These are phyloP conservation scores for Calcarius ornatus DNA, from an alignment of 2,113 vertebrate genomes.

Conservation along the genomic window DNA sequence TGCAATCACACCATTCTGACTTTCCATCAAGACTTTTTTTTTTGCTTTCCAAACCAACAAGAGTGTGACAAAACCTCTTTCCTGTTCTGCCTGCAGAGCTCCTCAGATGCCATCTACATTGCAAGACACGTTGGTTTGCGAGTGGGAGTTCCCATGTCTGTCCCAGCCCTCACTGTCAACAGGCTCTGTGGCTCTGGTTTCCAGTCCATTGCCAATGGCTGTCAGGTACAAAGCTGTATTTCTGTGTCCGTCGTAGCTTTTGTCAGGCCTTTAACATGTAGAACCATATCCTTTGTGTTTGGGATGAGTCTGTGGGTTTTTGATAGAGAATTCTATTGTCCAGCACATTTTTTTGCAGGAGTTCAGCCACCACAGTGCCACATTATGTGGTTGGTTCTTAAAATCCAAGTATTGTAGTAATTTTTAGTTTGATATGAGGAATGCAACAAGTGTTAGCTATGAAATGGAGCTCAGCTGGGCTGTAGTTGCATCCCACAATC, in stretches of 20 bases:
- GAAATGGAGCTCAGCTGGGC: neutral
- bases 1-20: too few species aligned
- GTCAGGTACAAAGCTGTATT: conserved; percentile 78
- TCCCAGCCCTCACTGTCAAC: conserved; percentile 88
- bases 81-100: conserved; percentile 73
- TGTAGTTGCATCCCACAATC: neutral
- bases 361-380: neutral
- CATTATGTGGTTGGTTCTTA: neutral
- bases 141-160: conserved; percentile 81
- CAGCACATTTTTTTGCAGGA: neutral
- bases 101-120: conserved; percentile 83
- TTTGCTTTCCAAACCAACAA: neutral
- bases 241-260: neutral
- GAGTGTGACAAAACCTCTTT: neutral
- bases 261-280: neutral
- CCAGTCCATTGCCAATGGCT: conserved; percentile 89
- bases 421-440: neutral
- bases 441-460: neutral
- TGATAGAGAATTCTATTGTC: neutral
- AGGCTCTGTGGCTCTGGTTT: conserved; percentile 97
- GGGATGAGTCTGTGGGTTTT: neutral
- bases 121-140: conserved; percentile 91
- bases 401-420: neutral
- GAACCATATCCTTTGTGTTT: neutral
- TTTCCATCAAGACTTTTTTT: neutral